Evolutionary conservation across 2,797 vertebrate species (phyloP), one percentile per base, ranked within the genome.

Genomic region (Gadopsis marmoratus): DNA sequence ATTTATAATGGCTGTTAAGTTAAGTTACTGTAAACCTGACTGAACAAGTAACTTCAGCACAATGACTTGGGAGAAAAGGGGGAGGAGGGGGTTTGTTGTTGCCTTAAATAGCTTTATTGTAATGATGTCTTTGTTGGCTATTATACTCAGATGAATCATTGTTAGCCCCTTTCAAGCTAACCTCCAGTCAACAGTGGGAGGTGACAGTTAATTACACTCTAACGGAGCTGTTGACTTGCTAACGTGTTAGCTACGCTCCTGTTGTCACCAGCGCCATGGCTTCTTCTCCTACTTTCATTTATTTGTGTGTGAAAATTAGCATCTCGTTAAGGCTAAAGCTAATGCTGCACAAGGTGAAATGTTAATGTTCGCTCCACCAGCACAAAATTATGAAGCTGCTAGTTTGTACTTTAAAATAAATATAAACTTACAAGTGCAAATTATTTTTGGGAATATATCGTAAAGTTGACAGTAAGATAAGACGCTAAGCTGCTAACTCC

Each of bases 91-190:
- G 65, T 47, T 55, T 82, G 73, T 71, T 78, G 62, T 81, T 82
- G 80, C 77, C 63, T 88, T 88, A 86, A 92, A 93, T 91, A 87
- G 89, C 84, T 80, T 84, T 64, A 79, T 72, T 79, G 88, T 88
- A 21, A 79, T 77, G 65, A 17, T 48, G 54, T 78, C 78, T 87
- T 90, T 93, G 88, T 90, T 35, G 23, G 61, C 63, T 61, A 62
- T 89, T 83, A 74, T 67, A 67, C 70, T 84, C 47, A 60, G 74
- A 85, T 91, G 82, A 90, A 74, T 74, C 74, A 73, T 79, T 89
- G 89, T 87, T 72, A 71, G 84, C 11, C 72, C 37, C 80, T 67
- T 51, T 63, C 39, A 84, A 65, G 82, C 80, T 66, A 67, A 60
- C 56, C 48, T 9, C 43, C 65, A 58, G 77, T 50, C 80, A 68